These are phyloP conservation scores for Lepidocyrtoides sp. DNA, from an alignment of 2,888 invertebrate species.

Conservation along the genomic window DNA sequence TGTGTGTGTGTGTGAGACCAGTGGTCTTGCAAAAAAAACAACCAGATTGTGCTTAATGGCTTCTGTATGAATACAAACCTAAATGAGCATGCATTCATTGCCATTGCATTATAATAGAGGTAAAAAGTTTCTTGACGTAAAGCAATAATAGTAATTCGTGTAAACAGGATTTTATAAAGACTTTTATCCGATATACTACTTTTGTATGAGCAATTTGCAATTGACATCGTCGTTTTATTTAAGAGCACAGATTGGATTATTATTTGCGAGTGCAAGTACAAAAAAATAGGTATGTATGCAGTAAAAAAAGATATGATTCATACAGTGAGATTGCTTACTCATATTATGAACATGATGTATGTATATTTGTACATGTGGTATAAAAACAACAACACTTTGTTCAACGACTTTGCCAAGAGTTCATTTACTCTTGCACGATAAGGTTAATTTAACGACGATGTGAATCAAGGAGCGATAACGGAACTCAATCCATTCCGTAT, in stretches of 20 bases:
- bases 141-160: background rate
- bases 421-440: constrained; percentile 3
- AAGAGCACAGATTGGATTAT: background rate
- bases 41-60: constrained; percentile 47
- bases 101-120: background rate
- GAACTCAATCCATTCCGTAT: background rate
- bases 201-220: constrained; percentile 22
- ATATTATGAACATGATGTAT: background rate
- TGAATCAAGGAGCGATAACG: background rate
- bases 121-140: background rate
- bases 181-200: constrained; percentile 15
- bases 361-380: background rate
- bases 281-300: background rate
- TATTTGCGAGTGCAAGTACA: background rate
- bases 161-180: constrained; percentile 41
- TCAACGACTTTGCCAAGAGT: constrained; percentile 2
- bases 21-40: constrained; percentile 10
- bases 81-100: background rate
- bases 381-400: background rate
- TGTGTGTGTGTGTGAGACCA: background rate
- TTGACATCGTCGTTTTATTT: background rate
- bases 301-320: background rate
- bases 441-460: background rate
- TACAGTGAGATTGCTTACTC: background rate
- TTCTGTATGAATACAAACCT: constrained; percentile 32